Percentiles rank a stretch among this genome's conserved stretches.
phyloP scores from a whole-genome alignment of 2,113 vertebrate genomes.

The Onychostruthus taczanowskii region DNA sequence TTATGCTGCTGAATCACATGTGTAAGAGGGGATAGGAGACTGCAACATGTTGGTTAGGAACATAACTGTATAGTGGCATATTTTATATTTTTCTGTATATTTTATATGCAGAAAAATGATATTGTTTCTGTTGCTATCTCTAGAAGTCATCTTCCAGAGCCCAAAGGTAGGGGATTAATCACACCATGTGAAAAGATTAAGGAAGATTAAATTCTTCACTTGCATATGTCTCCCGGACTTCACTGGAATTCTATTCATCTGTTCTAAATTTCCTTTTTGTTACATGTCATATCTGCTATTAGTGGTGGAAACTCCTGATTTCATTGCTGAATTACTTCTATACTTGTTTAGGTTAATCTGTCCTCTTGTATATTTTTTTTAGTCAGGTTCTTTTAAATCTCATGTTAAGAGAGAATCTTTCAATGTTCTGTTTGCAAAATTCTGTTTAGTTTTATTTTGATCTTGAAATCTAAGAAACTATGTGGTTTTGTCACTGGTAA shows the following conservation, averaged over 20 bases:
- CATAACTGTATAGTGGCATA: not conserved
- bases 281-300: not conserved
- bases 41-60: not conserved
- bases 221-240: not conserved
- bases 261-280: not conserved
- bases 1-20: rapidly evolving
- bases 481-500: not conserved
- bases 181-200: not conserved
- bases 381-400: not conserved
- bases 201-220: not conserved
- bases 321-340: not conserved
- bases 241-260: not conserved
- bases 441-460: not conserved
- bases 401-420: not conserved
- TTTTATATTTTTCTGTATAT: not conserved
- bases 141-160: not conserved
- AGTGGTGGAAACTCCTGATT: not conserved
- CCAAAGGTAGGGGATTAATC: not conserved
- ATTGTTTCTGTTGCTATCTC: not conserved
- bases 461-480: not conserved
- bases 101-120: not conserved
- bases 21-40: not conserved
- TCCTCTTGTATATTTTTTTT: not conserved
- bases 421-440: not conserved
- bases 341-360: not conserved